phyloP scores from a whole-genome alignment of 2,797 vertebrate species.

The Enteromius anoplus region DNA sequence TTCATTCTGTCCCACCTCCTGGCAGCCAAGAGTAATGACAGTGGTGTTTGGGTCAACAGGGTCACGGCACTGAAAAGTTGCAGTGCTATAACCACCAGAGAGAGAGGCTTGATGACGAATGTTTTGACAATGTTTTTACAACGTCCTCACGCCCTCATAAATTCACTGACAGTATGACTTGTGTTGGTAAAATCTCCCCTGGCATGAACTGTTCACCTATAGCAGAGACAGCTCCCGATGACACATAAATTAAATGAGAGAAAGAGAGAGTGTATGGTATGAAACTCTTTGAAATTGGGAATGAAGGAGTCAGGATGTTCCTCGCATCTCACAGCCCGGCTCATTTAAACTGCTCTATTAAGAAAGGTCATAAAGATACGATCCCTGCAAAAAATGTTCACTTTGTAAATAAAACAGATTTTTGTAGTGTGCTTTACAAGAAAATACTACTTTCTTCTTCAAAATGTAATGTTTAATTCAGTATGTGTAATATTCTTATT shows the following conservation, averaged over 20 bases:
- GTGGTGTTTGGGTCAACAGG: slow-evolving; percentile 55
- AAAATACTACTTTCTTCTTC: not conserved
- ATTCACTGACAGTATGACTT: slow-evolving; percentile 44
- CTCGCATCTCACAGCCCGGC: not conserved
- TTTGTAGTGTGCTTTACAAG: not conserved
- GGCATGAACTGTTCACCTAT: slow-evolving; percentile 23
- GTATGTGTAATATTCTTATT: not conserved
- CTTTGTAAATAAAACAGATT: not conserved
- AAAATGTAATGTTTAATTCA: not conserved
- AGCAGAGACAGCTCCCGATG: not conserved
- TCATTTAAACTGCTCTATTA: slow-evolving; percentile 9
- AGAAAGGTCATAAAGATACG: not conserved
- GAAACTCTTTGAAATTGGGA: not conserved
- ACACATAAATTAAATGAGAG: not conserved
- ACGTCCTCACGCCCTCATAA: slow-evolving; percentile 56
- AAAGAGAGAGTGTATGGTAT: not conserved
- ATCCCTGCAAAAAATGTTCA: not conserved
- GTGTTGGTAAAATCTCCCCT: slow-evolving; percentile 48
- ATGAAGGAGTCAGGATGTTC: not conserved
- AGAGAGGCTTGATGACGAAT: slow-evolving; percentile 51
- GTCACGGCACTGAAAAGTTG: slow-evolving; percentile 58
- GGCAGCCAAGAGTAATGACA: slow-evolving; percentile 63
- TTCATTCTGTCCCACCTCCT: slow-evolving; percentile 62
- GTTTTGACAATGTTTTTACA: slow-evolving; percentile 55
- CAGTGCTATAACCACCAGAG: slow-evolving; percentile 47